Percentiles rank a stretch among this genome's conserved stretches.
These are phyloP conservation scores for Pseudomyrmex dendroicus DNA, from an alignment of 1,140 invertebrate species.

Conservation along the genomic window DNA sequence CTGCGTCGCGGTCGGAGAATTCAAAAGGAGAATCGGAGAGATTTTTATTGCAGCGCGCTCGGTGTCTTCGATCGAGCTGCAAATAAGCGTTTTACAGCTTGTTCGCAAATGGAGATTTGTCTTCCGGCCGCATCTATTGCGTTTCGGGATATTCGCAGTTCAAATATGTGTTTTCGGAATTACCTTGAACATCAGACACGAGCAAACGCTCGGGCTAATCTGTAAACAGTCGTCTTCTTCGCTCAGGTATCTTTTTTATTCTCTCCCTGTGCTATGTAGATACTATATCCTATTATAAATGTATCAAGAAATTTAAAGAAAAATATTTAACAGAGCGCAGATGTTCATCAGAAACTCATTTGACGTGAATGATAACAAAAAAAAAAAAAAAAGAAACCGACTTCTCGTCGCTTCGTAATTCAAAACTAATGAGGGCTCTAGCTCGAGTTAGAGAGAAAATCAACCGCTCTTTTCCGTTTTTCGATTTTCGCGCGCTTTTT, in stretches of 20 bases:
- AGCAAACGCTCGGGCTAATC: background rate
- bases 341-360: background rate
- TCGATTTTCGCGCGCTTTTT: constrained; percentile 29
- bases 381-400: background rate
- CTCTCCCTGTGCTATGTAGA: too few relatives aligned
- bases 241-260: background rate
- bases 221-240: constrained; percentile 17
- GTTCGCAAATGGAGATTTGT: constrained; percentile 18
- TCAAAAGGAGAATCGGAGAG: constrained; percentile 1
- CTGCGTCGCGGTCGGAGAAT: background rate
- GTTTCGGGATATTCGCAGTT: background rate
- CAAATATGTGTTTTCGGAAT: constrained; percentile 28
- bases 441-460: constrained; percentile 12
- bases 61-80: background rate
- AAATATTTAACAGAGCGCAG: background rate
- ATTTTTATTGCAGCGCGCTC: background rate
- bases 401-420: constrained; percentile 7
- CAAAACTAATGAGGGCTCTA: constrained; percentile 18
- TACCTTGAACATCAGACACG: background rate
- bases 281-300: background rate
- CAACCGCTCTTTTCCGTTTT: constrained; percentile 15
- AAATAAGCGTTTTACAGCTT: constrained; percentile 21
- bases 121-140: constrained; percentile 1
- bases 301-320: background rate
- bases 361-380: background rate